Conservation (phyloP, 2,797 vertebrate genomes). For the Linurgus olivaceus region DNA sequence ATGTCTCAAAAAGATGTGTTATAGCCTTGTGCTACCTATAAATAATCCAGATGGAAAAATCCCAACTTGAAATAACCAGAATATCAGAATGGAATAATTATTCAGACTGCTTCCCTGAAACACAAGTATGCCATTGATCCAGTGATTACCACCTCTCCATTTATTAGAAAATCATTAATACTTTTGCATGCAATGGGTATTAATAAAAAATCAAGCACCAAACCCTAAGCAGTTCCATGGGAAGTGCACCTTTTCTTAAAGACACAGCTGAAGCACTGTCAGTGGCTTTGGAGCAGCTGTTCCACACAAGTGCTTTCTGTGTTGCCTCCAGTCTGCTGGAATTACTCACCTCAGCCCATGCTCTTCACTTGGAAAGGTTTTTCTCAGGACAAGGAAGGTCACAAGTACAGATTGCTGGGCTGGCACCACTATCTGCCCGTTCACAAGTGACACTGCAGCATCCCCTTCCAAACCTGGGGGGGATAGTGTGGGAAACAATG, state of each 20-base stretch:
- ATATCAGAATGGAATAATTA: background rate
- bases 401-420: background rate
- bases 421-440: background rate
- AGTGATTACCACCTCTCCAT: background rate
- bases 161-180: background rate
- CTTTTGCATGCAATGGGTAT: background rate
- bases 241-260: background rate
- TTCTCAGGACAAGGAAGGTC: background rate
- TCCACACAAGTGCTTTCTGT: background rate
- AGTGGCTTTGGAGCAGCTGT: background rate
- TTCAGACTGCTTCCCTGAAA: background rate
- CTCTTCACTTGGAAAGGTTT: background rate
- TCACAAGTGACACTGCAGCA: background rate
- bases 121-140: background rate
- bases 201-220: background rate
- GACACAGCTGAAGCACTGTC: background rate
- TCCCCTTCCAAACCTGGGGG: background rate
- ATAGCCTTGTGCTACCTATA: background rate
- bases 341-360: accelerated
- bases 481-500: accelerated
- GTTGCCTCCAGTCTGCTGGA: background rate
- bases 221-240: background rate
- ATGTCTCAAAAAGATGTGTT: background rate
- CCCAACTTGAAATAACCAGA: background rate
- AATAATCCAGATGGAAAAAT: background rate